phyloP scores from a whole-genome alignment of 2,888 invertebrate species.

The Calameuta pallipes region DNA sequence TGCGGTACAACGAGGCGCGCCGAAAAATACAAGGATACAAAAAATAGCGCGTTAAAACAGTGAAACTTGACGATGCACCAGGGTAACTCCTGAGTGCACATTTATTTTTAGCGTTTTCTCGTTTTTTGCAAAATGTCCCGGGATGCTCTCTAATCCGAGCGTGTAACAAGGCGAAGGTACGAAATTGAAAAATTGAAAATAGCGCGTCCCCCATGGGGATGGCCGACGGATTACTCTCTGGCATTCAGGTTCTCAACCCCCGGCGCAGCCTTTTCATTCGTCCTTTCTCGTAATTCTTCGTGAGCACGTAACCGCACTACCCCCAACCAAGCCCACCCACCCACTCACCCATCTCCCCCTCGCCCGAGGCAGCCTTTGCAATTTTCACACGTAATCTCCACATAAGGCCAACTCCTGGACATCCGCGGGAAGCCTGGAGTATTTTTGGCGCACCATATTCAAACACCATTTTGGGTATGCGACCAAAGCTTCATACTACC shows the following conservation, averaged over 20 bases:
- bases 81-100: background rate
- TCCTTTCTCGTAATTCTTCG: background rate
- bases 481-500: background rate
- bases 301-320: background rate
- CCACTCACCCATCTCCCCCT: background rate
- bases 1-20: background rate
- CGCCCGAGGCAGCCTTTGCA: conserved; percentile 21
- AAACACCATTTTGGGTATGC: background rate
- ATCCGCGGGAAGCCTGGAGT: background rate
- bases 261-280: background rate
- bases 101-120: background rate
- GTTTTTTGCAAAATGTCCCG: background rate
- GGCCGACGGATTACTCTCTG: conserved; percentile 3
- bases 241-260: conserved; percentile 13
- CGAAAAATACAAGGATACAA: background rate
- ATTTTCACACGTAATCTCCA: conserved; percentile 21
- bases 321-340: background rate
- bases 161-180: background rate
- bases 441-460: background rate
- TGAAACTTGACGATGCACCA: background rate
- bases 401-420: background rate
- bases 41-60: background rate
- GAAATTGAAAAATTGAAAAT: conserved; percentile 13
- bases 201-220: conserved; percentile 5
- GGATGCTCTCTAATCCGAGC: background rate